phyloP scores from a whole-genome alignment of 2,797 vertebrate genomes.

The Cygnus olor region DNA sequence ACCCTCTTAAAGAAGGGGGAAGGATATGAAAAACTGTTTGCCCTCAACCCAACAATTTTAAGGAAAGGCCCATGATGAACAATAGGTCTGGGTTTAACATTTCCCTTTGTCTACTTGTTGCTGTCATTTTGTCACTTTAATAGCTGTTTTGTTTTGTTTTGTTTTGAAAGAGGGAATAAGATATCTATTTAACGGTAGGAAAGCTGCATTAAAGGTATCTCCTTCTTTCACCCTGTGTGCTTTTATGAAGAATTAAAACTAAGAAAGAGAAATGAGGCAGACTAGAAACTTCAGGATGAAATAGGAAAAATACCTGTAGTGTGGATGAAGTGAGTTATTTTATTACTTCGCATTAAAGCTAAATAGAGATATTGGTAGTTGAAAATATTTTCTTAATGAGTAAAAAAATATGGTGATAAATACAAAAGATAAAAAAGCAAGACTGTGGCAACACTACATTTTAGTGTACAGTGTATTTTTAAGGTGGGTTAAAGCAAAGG shows the following conservation, averaged over 20 bases:
- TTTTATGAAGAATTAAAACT: constrained; percentile 60
- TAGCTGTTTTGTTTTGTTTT: not conserved
- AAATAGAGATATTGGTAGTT: not conserved
- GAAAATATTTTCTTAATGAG: not conserved
- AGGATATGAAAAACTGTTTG: not conserved
- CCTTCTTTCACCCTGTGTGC: constrained; percentile 63
- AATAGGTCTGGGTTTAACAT: constrained; percentile 65
- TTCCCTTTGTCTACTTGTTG: constrained; percentile 60
- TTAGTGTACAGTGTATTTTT: not conserved
- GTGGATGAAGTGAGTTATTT: constrained; percentile 3
- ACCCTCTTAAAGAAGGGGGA: constrained; percentile 52
- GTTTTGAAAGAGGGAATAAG: constrained; percentile 54
- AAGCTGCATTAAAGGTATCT: constrained; percentile 78
- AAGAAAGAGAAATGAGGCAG: not conserved
- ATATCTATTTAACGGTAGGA: constrained; percentile 72
- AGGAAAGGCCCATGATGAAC: constrained; percentile 53
- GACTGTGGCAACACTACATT: not conserved
- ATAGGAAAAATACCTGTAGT: not conserved
- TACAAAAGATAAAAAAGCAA: not conserved
- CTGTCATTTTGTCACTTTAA: constrained; percentile 72
- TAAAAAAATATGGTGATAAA: not conserved
- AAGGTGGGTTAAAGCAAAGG: not conserved
- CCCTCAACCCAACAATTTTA: constrained; percentile 19
- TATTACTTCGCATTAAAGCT: constrained; percentile 19
- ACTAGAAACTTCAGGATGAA: not conserved